A percentile compares a stretch with the other conserved stretches of the same genome.
phyloP scores from a whole-genome alignment of 1,140 invertebrate species.

The Drosophila trapezifrons region DNA sequence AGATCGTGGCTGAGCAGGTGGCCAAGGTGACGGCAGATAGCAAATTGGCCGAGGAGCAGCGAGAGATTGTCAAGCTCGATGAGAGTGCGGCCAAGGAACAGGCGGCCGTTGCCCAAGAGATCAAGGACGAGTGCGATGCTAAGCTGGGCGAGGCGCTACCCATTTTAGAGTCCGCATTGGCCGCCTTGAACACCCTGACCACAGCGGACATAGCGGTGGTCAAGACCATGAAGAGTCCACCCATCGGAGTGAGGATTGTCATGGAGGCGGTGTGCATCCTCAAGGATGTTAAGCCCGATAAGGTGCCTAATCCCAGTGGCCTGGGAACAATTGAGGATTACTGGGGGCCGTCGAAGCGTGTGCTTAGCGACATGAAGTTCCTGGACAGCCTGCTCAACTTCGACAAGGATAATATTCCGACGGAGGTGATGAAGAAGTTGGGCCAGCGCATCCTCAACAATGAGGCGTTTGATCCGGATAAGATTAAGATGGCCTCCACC shows the following conservation, averaged over 20 bases:
- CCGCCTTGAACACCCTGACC: constrained; percentile 96
- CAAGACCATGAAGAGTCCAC: constrained; percentile 99
- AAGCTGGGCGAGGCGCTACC: constrained; percentile 97
- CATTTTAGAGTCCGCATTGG: constrained; percentile 94
- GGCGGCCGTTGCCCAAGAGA: constrained; percentile 91
- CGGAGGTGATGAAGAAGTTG: constrained; percentile 92
- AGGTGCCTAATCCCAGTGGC: constrained; percentile 88
- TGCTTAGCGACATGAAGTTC: constrained; percentile 96
- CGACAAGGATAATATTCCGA: constrained; percentile 96
- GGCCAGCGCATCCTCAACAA: constrained; percentile 92
- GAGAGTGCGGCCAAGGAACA: constrained; percentile 90
- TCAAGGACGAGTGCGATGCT: constrained; percentile 97
- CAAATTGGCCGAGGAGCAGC: constrained; percentile 87
- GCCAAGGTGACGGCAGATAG: constrained; percentile 89
- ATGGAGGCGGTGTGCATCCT: constrained; percentile 98
- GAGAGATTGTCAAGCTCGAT: constrained; percentile 85
- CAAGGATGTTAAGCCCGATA: constrained; percentile 87
- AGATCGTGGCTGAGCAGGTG: constrained; percentile 85
- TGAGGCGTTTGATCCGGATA: constrained; percentile 95
- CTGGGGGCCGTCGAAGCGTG: constrained; percentile 95
- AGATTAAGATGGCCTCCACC: constrained; percentile 91
- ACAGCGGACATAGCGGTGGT: constrained; percentile 96
- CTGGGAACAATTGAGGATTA: constrained; percentile 93
- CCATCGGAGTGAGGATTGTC: constrained; percentile 95
- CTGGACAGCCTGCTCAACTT: constrained; percentile 92